phyloP scores from a whole-genome alignment of 2,888 invertebrate genomes.

The Graphium colonna region DNA sequence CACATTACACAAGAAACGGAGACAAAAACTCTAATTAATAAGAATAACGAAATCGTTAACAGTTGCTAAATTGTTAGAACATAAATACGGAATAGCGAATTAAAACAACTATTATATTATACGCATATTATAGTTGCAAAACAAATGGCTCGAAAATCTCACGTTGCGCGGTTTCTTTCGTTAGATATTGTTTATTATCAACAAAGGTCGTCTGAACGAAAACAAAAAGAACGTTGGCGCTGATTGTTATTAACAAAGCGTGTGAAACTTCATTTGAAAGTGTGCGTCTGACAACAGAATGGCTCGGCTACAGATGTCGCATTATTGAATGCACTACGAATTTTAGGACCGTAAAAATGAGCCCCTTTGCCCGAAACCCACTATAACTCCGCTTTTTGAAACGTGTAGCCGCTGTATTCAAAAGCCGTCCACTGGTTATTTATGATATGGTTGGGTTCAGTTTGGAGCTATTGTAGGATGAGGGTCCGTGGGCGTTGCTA shows the following conservation, averaged over 20 bases:
- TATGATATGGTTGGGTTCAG: constrained; percentile 1
- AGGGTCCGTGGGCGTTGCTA: constrained; percentile 5
- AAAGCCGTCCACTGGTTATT: not conserved
- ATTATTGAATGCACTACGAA: no score
- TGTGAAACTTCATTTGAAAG: constrained; percentile 73
- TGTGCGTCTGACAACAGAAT: constrained; percentile 56
- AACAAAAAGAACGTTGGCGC: constrained; percentile 76
- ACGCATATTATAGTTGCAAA: constrained; percentile 55
- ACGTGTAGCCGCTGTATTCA: not conserved
- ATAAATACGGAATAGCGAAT: constrained; percentile 33
- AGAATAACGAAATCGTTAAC: not conserved
- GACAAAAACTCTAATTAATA: not conserved
- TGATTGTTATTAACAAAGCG: constrained; percentile 74
- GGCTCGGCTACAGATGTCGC: constrained; percentile 27
- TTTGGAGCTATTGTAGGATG: constrained; percentile 10
- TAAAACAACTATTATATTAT: constrained; percentile 34
- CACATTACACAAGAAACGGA: constrained; percentile 30
- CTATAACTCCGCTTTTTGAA: not conserved
- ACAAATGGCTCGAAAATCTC: constrained; percentile 69
- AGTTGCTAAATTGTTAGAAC: constrained; percentile 8
- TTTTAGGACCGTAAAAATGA: no score
- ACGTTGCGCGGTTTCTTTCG: constrained; percentile 72
- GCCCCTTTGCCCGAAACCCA: no score
- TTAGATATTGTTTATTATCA: constrained; percentile 76
- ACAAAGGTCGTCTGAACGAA: constrained; percentile 77